phyloP scores from a whole-genome alignment of 2,888 invertebrate genomes.

The Hydropsyche betteni region DNA sequence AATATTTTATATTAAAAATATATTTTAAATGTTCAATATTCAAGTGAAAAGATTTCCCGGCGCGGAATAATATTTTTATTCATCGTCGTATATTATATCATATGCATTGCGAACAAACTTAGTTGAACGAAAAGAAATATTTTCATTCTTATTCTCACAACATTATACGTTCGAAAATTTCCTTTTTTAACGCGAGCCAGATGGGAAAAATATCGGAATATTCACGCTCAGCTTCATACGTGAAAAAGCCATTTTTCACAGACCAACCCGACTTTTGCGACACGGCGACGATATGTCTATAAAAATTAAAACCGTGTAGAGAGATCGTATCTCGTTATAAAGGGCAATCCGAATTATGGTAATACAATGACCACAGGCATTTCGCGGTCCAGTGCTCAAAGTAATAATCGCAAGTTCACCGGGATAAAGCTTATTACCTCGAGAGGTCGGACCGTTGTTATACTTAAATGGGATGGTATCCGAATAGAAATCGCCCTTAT shows the following conservation, averaged over 20 bases:
- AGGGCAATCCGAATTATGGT: slow-evolving; percentile 35
- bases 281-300: too few relatives aligned
- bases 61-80: too few relatives aligned
- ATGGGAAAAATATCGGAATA: too few relatives aligned
- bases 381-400: slow-evolving; percentile 35
- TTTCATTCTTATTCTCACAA: neutral
- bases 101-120: neutral
- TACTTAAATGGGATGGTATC: slow-evolving; percentile 26
- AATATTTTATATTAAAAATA: neutral
- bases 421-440: slow-evolving; percentile 36
- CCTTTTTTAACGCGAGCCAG: too few relatives aligned
- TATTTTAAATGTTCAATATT: neutral
- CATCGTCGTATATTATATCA: neutral
- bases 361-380: slow-evolving; percentile 35
- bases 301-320: too few relatives aligned
- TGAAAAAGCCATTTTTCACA: too few relatives aligned
- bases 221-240: too few relatives aligned
- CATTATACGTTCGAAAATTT: too few relatives aligned
- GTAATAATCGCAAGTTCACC: slow-evolving; percentile 38
- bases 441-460: slow-evolving; percentile 10
- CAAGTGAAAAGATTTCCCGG: too few relatives aligned
- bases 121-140: slow-evolving; percentile 15
- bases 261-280: too few relatives aligned
- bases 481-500: slow-evolving; percentile 28
- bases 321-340: slow-evolving; percentile 23